Base-by-base conservation (phyloP, 2,113 vertebrate species). In the Danionella cerebrum region DNA sequence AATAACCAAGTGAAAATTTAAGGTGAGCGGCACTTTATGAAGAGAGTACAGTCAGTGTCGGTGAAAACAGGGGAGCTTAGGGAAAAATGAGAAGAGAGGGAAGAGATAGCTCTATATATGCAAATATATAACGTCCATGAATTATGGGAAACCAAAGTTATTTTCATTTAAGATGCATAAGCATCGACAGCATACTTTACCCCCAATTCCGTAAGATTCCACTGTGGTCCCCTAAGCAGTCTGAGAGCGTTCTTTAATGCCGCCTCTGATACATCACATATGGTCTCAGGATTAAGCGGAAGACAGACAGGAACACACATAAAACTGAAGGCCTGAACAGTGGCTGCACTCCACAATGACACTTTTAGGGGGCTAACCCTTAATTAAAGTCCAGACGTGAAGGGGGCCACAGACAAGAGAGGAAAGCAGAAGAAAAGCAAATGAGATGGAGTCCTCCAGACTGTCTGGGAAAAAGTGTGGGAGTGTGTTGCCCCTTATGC, bases 341-440 rank as follows among this genome's bases (percentile, higher is more conserved):
- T 60, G 60, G 33, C 25, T 65, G 78, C 79, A 73, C 71, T 76
- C 71, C 59, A 65, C 36, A 67, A 80, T 71, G 80, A 60, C 71
- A 80, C 74, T 81, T 80, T 78, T 78, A 76, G 68, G 76, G 78
- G 79, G 80, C 75, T 77, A 75, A 67, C 81, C 84, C 85, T 86
- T 88, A 83, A 87, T 87, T 88, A 88, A 86, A 87, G 78, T 78
- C 63, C 81, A 85, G 83, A 87, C 79, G 79, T 80, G 74, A 82
- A 78, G 74, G 80, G 76, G 72, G 75, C 78, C 75, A 36, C 76
- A 82, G 85, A 85, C 82, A 81, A 64, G 69, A 76, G 62, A 65
- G 39, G 48, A 73, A 71, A 24, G 67, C 72, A 74, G 71, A 78
- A 81, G 80, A 86, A 86, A 82, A 79, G 80, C 79, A 65, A 77